Conservation (phyloP, 2,888 invertebrate species). For the Pseudanteris insignis region DNA sequence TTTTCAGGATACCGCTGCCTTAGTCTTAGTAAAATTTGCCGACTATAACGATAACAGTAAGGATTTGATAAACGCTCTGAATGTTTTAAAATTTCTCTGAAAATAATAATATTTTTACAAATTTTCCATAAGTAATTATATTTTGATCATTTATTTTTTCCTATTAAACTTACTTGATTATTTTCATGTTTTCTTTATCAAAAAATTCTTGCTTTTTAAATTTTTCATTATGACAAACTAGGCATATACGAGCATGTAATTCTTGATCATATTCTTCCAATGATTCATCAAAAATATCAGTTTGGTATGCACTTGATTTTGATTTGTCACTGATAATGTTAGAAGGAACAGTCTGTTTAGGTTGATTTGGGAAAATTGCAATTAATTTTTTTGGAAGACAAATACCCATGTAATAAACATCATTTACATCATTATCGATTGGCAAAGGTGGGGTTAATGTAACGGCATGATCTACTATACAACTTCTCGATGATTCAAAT, state of each 20-base stretch:
- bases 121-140: too few species aligned
- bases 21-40: slow-evolving; percentile 79
- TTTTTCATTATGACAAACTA: slow-evolving; percentile 55
- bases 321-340: slow-evolving; percentile 31
- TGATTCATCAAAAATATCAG: slow-evolving; percentile 56
- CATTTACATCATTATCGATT: slow-evolving; percentile 68
- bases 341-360: slow-evolving; percentile 21
- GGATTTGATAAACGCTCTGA: slow-evolving; percentile 82
- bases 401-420: slow-evolving; percentile 76
- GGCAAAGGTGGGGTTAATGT: slow-evolving; percentile 52
- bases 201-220: slow-evolving; percentile 43
- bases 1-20: slow-evolving; percentile 78
- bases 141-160: slow-evolving; percentile 9
- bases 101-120: too few species aligned
- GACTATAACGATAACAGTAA: slow-evolving; percentile 81
- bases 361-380: slow-evolving; percentile 73
- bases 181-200: slow-evolving; percentile 53
- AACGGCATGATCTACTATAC: slow-evolving; percentile 55
- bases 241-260: slow-evolving; percentile 58
- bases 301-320: slow-evolving; percentile 13
- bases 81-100: slow-evolving; percentile 72
- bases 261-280: slow-evolving; percentile 53
- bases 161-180: slow-evolving; percentile 50
- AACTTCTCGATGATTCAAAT: slow-evolving; percentile 61
- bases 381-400: slow-evolving; percentile 76